phyloP scores from a whole-genome alignment of 2,113 vertebrate genomes.

The Sorex araneus region DNA sequence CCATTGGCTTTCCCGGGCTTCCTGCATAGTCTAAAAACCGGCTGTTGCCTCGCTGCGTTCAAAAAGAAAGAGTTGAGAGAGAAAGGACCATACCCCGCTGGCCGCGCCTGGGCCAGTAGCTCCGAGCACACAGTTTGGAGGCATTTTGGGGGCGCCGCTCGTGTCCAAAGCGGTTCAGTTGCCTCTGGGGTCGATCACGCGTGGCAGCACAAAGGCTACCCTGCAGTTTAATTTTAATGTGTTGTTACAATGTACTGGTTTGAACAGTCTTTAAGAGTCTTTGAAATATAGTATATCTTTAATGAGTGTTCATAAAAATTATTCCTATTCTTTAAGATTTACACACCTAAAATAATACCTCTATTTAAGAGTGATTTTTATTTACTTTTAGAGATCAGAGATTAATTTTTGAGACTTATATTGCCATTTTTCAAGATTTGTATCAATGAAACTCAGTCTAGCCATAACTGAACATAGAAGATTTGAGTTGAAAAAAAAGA shows the following conservation, averaged over 20 bases:
- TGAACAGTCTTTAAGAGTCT: neutral
- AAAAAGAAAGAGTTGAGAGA: too few relatives aligned
- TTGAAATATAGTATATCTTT: constrained; percentile 12
- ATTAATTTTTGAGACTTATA: neutral
- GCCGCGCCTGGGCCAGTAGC: too few relatives aligned
- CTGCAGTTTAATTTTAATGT: neutral
- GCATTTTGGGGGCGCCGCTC: too few relatives aligned
- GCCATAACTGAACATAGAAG: neutral
- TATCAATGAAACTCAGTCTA: neutral
- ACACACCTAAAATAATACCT: constrained; percentile 9
- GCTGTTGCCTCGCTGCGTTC: too few relatives aligned
- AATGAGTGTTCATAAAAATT: constrained; percentile 23
- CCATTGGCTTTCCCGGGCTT: too few relatives aligned
- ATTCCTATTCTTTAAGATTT: constrained; percentile 30
- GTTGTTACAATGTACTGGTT: neutral
- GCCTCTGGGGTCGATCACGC: too few relatives aligned
- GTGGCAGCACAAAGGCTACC: too few relatives aligned
- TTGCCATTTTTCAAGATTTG: neutral
- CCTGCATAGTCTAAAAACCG: too few relatives aligned
- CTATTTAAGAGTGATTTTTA: neutral
- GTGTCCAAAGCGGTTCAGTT: too few relatives aligned
- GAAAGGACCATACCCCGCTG: too few relatives aligned
- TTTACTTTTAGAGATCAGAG: constrained; percentile 17
- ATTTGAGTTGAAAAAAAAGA: constrained; percentile 43
- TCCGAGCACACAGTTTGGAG: too few relatives aligned